Base-by-base conservation (phyloP, 2,113 vertebrate genomes). In the Archocentrus centrarchus region DNA sequence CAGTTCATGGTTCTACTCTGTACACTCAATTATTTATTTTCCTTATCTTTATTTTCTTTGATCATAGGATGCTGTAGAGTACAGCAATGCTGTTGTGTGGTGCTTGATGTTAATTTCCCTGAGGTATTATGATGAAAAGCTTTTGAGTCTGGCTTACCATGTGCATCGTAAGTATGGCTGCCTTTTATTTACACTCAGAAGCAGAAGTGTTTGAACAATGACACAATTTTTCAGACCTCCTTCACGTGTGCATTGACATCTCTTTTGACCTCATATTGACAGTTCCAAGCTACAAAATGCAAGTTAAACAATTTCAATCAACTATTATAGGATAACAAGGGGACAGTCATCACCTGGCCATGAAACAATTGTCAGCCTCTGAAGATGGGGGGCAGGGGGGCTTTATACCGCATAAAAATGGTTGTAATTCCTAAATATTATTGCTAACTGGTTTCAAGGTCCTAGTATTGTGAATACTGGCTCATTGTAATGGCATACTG, bases 111-210 rank as follows among this genome's bases (percentile, higher is more conserved):
- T 53, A 73, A 53, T 73, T 73, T 73, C 66, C 44, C 66, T 0
- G 44, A 73, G 44, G 66, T 53, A 14, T 73, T 53, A 73, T 53
- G 66, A 73, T 73, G 17, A 73, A 73, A 73, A 73, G 30, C 44
- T 27, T 73, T 53, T 53, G 44, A 53, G 24, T 53, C 66, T 70
- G 44, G 3, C 44, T 73, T 53, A 17, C 41, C 14, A 70, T 18
- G 17, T 50, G 15, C 24, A 7, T 27, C 27, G 2, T 50, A 32
- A 53, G 17, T 50, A 70, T 50, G 24, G 10, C 44, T 32, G 44
- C 11, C 20, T 53, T 70, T 30, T 1, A 13, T 53, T 53, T 70
- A 20, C 44, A 70, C 15, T 50, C 66, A 70, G 24, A 70, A 32
- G 17, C 44, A 53, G 30, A 32, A 53, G 66, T 70, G 7, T 70